Percentiles rank a stretch among this genome's conserved stretches.
These are phyloP conservation scores for Hozukius guyotensis DNA, from an alignment of 2,797 vertebrate genomes.

Conservation along the genomic window DNA sequence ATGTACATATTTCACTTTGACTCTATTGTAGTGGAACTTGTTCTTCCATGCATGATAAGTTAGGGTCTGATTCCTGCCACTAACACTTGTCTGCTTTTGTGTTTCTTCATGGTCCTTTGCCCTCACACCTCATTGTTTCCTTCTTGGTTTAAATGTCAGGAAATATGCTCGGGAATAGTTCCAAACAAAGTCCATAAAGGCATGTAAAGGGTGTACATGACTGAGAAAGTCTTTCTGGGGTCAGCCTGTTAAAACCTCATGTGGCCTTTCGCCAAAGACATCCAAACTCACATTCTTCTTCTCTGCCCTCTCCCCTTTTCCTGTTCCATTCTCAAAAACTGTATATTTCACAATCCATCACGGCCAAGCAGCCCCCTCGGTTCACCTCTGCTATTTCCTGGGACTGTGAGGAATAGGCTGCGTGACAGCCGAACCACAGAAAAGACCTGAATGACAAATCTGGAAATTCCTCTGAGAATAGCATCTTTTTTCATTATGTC, in stretches of 20 bases:
- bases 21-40: neutral
- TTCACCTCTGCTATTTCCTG: conserved; percentile 29
- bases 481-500: neutral
- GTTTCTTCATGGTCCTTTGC: neutral
- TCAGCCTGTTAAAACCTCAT: conserved; percentile 6
- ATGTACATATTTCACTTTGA: conserved; percentile 11
- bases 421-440: conserved; percentile 28
- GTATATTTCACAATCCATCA: conserved; percentile 38
- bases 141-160: conserved; percentile 13
- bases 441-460: conserved; percentile 21
- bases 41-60: neutral
- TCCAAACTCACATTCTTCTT: conserved; percentile 29
- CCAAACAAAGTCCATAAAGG: conserved; percentile 14
- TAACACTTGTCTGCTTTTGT: neutral
- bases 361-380: neutral
- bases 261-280: conserved; percentile 11
- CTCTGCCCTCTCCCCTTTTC: neutral
- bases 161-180: conserved; percentile 2
- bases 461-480: conserved; percentile 14
- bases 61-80: neutral
- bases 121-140: neutral
- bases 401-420: conserved; percentile 23
- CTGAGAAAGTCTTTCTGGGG: conserved; percentile 3
- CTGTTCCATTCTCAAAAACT: conserved; percentile 6
- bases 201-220: neutral